Evolutionary conservation across 2,113 vertebrate genomes (phyloP).

Genomic region (Pluvianellus socialis): DNA sequence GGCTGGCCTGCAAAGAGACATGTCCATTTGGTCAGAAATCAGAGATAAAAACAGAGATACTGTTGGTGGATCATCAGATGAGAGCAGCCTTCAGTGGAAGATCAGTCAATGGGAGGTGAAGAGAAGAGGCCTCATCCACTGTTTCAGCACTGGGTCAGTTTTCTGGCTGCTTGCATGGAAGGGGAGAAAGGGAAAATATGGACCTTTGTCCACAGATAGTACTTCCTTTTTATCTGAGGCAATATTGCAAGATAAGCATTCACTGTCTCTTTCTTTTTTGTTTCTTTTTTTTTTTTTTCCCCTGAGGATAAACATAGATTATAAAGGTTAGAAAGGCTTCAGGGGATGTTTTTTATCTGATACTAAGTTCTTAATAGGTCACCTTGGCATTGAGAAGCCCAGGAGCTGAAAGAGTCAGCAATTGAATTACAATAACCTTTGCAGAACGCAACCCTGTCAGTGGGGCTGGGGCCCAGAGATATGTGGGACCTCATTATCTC

Average conservation of each 20-base stretch:
- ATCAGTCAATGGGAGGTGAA: not conserved
- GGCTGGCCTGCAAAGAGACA: not conserved
- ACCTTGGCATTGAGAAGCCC: conserved; percentile 51
- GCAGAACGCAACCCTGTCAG: not conserved
- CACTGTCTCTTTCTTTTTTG: not conserved
- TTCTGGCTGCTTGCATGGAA: not conserved
- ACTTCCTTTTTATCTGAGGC: conserved; percentile 69
- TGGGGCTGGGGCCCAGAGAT: conserved; percentile 50
- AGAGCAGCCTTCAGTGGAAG: not conserved
- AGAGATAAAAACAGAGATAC: not conserved
- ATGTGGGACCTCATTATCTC: conserved; percentile 10
- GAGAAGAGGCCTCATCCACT: not conserved
- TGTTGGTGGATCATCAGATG: not conserved
- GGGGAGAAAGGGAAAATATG: conserved; percentile 61
- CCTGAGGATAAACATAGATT: conserved; percentile 58
- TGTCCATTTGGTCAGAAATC: not conserved
- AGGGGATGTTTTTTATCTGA: conserved; percentile 51
- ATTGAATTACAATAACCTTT: conserved; percentile 64
- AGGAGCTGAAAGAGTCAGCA: conserved; percentile 26
- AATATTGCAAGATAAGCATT: conserved; percentile 61
- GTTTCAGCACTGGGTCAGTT: not conserved
- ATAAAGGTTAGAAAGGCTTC: conserved; percentile 52
- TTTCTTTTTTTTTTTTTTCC: not conserved
- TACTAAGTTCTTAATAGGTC: conserved; percentile 68
- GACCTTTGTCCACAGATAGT: conserved; percentile 65